phyloP scores from a whole-genome alignment of 2,888 invertebrate genomes.

The Siphonodentalium dalli region DNA sequence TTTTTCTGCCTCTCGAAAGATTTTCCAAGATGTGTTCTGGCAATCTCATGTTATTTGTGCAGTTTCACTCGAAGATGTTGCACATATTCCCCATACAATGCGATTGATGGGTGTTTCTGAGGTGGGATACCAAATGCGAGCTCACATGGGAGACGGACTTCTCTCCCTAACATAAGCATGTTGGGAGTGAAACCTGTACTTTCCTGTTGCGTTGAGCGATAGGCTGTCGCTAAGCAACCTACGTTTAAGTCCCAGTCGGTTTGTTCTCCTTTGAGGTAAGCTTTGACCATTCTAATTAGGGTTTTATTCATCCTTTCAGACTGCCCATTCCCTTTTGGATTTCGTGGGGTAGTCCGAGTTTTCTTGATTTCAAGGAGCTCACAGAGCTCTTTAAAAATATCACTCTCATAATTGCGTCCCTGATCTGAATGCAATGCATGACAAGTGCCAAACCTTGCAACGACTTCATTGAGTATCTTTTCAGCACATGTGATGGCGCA shows the following conservation, averaged over 20 bases:
- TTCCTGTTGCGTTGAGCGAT: conserved; percentile 22
- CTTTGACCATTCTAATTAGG: conserved; percentile 19
- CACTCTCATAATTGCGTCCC: conserved; percentile 27
- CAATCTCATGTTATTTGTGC: conserved; percentile 11
- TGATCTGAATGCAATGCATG: conserved; percentile 26
- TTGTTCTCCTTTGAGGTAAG: conserved; percentile 25
- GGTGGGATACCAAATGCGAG: conserved; percentile 12
- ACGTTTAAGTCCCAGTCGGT: conserved; percentile 29
- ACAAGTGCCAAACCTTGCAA: conserved; percentile 22
- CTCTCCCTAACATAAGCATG: conserved; percentile 27
- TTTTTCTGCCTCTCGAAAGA: conserved; percentile 1
- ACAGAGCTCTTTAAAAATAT: conserved; percentile 26
- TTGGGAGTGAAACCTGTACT: conserved; percentile 28
- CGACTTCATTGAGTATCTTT: conserved; percentile 25
- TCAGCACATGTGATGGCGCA: conserved; percentile 23
- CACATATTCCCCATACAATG: conserved; percentile 12
- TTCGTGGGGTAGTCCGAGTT: conserved; percentile 22
- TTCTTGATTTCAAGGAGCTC: conserved; percentile 26
- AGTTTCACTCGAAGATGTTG: conserved; percentile 5
- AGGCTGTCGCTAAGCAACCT: conserved; percentile 26
- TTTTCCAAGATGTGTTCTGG: conserved; percentile 6
- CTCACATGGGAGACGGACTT: conserved; percentile 28
- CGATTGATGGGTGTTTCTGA: background rate
- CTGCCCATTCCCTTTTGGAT: conserved; percentile 27
- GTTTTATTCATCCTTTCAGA: conserved; percentile 25